These are phyloP conservation scores for Azemiops feae DNA, from an alignment of 2,113 vertebrate species.

Conservation along the genomic window DNA sequence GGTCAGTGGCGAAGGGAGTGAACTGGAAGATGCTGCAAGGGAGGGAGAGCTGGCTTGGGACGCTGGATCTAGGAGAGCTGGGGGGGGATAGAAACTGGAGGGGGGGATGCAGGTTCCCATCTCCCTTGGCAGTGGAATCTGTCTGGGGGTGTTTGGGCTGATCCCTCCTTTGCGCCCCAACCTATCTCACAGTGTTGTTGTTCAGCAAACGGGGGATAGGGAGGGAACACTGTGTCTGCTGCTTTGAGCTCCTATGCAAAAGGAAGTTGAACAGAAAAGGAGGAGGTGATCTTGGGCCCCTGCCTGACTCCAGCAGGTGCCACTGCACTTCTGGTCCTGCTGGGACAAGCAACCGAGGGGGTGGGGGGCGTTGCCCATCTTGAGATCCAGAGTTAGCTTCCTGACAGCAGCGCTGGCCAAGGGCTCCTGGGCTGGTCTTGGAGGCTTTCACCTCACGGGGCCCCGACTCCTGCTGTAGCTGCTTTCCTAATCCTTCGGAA, in stretches of 20 bases:
- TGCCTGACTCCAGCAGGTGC: not conserved
- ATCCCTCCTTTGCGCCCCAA: not conserved
- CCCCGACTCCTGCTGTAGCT: not conserved
- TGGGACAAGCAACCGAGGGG: not conserved
- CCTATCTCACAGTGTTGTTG: not conserved
- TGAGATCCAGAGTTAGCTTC: not conserved
- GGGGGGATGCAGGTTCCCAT: not conserved
- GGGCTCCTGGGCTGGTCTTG: not conserved
- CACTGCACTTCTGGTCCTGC: not conserved
- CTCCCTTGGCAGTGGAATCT: not conserved
- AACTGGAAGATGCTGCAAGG: not conserved
- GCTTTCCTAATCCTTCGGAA: too few relatives aligned
- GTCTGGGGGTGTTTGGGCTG: not conserved
- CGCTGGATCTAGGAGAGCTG: not conserved
- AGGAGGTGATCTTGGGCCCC: not conserved
- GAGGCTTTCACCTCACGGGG: not conserved
- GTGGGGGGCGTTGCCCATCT: accelerated
- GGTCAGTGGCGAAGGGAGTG: slow-evolving; percentile 58
- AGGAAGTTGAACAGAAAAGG: not conserved
- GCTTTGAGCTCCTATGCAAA: not conserved
- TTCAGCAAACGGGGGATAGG: not conserved
- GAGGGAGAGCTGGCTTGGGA: not conserved
- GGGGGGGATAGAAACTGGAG: not conserved
- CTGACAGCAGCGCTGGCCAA: not conserved
- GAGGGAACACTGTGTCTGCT: not conserved